Evolutionary conservation across 2,888 invertebrate genomes (phyloP).

Genomic region (Mystacides longicornis): DNA sequence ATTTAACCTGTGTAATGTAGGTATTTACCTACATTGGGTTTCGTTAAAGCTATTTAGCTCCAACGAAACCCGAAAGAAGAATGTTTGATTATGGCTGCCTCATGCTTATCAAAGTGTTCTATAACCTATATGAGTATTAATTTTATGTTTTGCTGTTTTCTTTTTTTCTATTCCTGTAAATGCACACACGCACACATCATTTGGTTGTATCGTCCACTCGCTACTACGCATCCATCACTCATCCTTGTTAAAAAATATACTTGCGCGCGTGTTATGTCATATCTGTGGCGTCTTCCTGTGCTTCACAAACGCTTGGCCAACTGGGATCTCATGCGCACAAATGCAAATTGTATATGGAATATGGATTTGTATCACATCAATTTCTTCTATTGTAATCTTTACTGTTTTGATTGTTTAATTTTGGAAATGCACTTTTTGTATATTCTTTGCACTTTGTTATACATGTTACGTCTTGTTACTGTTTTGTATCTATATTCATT

Average conservation of each 20-base stretch:
- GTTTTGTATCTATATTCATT: conserved; percentile 7
- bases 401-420: conserved; percentile 27
- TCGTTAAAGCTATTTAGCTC: too few species aligned
- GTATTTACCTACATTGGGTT: too few species aligned
- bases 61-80: too few species aligned
- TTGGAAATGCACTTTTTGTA: conserved; percentile 4
- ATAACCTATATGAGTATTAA: neutral
- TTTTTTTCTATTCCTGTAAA: conserved; percentile 4
- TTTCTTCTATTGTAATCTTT: conserved; percentile 31
- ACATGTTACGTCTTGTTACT: neutral
- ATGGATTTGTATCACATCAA: conserved; percentile 25
- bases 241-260: conserved; percentile 13
- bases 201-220: conserved; percentile 7
- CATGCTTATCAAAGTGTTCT: too few species aligned
- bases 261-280: neutral
- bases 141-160: neutral
- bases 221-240: conserved; percentile 13
- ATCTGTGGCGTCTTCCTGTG: conserved; percentile 3
- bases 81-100: too few species aligned
- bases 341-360: conserved; percentile 16
- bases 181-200: conserved; percentile 4
- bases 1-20: too few species aligned
- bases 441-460: neutral
- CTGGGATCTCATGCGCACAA: neutral
- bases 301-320: conserved; percentile 15